Evolutionary conservation across 1,140 invertebrate species (phyloP).

Genomic region (Bombus waltoni): DNA sequence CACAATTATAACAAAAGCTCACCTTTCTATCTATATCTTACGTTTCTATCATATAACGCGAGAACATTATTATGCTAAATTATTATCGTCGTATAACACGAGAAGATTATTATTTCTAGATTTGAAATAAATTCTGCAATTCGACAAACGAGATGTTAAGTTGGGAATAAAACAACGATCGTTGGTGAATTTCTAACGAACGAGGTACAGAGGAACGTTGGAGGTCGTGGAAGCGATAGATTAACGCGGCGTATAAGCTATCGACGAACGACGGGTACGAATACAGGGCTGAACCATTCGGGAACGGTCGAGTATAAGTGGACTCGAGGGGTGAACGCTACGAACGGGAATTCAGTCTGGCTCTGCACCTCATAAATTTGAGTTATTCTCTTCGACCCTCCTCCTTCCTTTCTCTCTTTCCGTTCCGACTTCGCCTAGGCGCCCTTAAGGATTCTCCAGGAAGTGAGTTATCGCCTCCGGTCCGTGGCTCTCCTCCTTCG

Average conservation of each 20-base stretch:
- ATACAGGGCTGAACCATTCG: conserved; percentile 45
- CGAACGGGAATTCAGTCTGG: conserved; percentile 70
- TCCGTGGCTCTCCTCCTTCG: conserved; percentile 22
- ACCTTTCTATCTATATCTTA: too few relatives aligned
- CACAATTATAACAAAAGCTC: not conserved
- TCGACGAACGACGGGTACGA: conserved; percentile 39
- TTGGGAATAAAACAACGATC: not conserved
- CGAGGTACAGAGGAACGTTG: not conserved
- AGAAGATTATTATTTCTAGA: not conserved
- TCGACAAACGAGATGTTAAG: not conserved
- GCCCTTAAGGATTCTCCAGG: conserved; percentile 65
- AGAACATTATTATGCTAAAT: not conserved
- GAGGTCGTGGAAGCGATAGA: conserved; percentile 50
- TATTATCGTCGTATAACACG: not conserved
- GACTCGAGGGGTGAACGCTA: conserved; percentile 65
- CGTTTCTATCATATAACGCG: not conserved
- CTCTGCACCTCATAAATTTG: conserved; percentile 73
- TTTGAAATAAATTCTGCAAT: not conserved
- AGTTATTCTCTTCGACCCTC: conserved; percentile 65
- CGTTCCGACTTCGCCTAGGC: conserved; percentile 57
- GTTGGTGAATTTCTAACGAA: conserved; percentile 28
- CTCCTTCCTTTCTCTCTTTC: conserved; percentile 34
- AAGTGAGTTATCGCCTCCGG: conserved; percentile 64
- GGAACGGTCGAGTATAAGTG: conserved; percentile 66
- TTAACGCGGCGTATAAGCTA: conserved; percentile 52